These are phyloP conservation scores for Acanthococcus lagerstroemiae DNA, from an alignment of 2,888 invertebrate species.

Conservation along the genomic window DNA sequence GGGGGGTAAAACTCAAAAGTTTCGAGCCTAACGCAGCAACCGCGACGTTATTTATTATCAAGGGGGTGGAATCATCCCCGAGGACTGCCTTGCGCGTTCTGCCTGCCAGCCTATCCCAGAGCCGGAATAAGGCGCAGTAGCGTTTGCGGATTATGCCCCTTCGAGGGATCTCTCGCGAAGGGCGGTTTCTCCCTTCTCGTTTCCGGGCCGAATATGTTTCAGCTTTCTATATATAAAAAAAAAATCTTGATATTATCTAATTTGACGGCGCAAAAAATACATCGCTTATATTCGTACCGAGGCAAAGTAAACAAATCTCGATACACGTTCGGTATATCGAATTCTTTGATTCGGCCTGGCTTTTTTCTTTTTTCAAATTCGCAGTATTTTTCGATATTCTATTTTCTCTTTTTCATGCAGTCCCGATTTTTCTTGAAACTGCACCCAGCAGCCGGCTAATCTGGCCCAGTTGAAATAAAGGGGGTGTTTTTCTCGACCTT, in stretches of 20 bases:
- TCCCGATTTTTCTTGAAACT: too few relatives aligned
- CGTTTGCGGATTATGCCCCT: slow-evolving; percentile 26
- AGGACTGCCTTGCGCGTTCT: slow-evolving; percentile 28
- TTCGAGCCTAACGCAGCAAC: slow-evolving; percentile 17
- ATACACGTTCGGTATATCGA: not conserved
- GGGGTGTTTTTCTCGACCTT: too few relatives aligned
- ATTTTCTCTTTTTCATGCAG: too few relatives aligned
- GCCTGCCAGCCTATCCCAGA: slow-evolving; percentile 29
- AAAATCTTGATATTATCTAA: slow-evolving; percentile 21
- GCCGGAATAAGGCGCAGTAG: slow-evolving; percentile 29
- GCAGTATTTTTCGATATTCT: too few relatives aligned
- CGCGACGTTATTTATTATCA: slow-evolving; percentile 25
- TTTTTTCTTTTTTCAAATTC: too few relatives aligned
- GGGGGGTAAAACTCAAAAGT: slow-evolving; percentile 25
- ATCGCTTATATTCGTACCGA: not conserved
- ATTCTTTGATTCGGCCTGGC: too few relatives aligned
- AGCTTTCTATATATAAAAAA: slow-evolving; percentile 13
- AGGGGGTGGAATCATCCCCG: slow-evolving; percentile 29
- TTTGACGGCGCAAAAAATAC: slow-evolving; percentile 8
- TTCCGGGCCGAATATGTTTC: slow-evolving; percentile 15
- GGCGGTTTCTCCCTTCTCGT: slow-evolving; percentile 22
- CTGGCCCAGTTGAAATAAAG: too few relatives aligned
- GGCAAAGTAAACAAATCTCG: slow-evolving; percentile 14
- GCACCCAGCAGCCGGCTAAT: too few relatives aligned
- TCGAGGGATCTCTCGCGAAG: slow-evolving; percentile 22